Base-by-base conservation (phyloP, 2,888 invertebrate species). In the Eumacrocentrus americanus region DNA sequence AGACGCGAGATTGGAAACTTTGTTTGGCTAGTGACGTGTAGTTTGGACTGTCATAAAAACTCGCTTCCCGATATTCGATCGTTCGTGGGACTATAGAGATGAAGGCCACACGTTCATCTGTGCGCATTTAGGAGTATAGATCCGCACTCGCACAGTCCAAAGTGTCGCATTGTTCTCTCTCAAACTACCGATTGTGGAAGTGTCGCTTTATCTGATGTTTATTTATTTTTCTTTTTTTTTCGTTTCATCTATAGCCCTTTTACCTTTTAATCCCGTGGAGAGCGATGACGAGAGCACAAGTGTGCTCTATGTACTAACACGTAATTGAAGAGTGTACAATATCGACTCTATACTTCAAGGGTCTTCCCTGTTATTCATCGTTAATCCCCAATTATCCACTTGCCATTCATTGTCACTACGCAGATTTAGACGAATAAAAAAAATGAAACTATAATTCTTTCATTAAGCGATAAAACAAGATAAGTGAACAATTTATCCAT, bases 161-260 rank as follows among this genome's bases (percentile, higher is more conserved):
- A 53, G 25, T 60, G 50, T 42, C 50, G 58, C 59, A 66, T 66
- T 66, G 66, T 66, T 61, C 64, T 64, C 57, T 50, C n/a, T n/a
- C 62, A 62, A 66, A 63, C 62, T 61, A 60, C 64, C 62, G 58
- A 66, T 66, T 66, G 66, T 63, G 52, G 34, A 58, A 40, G 56
- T 62, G 56, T 61, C 59, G 60, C 57, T 46, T 46, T 18, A 12
- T 20, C 4, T 11, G 56, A 57, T 52, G 47, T 22, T 23, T 23
- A 35, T 34, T 50, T 58, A 54, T 60, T 61, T 58, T 29, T 37
- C 35, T 9, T 56, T 56, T 51, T 51, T 52, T 23, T 29, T 18
- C 3, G 9, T 20, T 12, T 23, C 38, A 38, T n/a, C 29, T 4
- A 52, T 22, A 11, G 40, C 18, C 9, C 23, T 25, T 52, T 23